Base-by-base conservation (phyloP, 2,113 vertebrate genomes). In the Lepus europaeus region DNA sequence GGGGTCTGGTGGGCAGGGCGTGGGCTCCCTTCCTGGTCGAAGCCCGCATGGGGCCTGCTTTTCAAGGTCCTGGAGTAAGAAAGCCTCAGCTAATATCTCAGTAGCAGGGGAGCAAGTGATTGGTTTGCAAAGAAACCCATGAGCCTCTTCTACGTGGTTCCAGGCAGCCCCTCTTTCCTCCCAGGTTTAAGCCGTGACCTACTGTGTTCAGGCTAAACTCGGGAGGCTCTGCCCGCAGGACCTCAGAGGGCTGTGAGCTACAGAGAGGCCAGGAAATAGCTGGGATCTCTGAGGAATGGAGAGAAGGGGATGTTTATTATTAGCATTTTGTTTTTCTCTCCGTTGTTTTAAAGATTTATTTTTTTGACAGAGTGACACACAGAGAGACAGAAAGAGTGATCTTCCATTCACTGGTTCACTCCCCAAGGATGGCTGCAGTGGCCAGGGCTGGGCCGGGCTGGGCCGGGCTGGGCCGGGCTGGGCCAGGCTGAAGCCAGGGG, bases 61-160 rank as follows among this genome's bases (percentile, higher is more conserved):
- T 68, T 59, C 51, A 29, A 77, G 77, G 78, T 93, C 83, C 53
- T 76, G 70, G 11, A 20, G 33, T 59, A 22, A 5, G 31, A 66
- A 91, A 85, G 72, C 9, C 63, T 61, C 19, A 39, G 63, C 63
- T 77, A 6, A 7, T 87, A 36, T 70, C 14, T 70, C 66, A 51
- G 36, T 79, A 14, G 12, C 70, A 70, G 78, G 36, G n/a, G 16
- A 85, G 39, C 29, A 61, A 68, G 39, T 77, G 45, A 31, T 95
- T 70, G 72, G 72, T 93, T 87, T 73, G 31, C 78, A 96, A 27
- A 72, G 80, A 90, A 78, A 82, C 31, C 33, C 56, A 2, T 39
- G 63, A 72, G 12, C 49, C 10, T 96, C 70, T 92, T 73, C 82
- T 33, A 12, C 36, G 9, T 78, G 51, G 8, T 39, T 2, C 1